Percentiles rank a stretch among this genome's conserved stretches.
Conservation (phyloP, 2,113 vertebrate species). For the Oryzias curvinotus region DNA sequence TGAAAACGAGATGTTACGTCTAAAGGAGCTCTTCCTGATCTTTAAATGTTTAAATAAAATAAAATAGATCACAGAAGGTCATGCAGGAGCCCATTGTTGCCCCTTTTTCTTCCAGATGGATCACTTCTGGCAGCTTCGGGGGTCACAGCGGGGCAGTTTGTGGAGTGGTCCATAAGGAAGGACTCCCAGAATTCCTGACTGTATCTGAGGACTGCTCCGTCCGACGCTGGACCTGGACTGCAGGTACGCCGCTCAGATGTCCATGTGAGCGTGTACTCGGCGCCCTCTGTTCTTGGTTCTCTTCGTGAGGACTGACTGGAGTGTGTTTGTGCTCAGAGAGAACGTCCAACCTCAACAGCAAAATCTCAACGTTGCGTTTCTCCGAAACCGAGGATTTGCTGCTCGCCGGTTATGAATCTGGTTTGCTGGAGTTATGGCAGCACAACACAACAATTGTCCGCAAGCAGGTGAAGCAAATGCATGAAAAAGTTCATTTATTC, state of each 20-base stretch:
- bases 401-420: slow-evolving; percentile 73
- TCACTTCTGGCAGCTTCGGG: slow-evolving; percentile 64
- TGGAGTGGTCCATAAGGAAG: slow-evolving; percentile 42
- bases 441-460: slow-evolving; percentile 40
- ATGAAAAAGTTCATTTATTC: accelerated
- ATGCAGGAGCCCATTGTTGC: neutral
- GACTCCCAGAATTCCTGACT: slow-evolving; percentile 58
- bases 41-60: too few species aligned
- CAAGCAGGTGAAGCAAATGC: slow-evolving; percentile 62
- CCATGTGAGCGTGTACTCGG: too few species aligned
- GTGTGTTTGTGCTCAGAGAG: slow-evolving; percentile 38
- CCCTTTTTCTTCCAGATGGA: slow-evolving; percentile 60
- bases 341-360: slow-evolving; percentile 24
- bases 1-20: too few species aligned
- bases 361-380: slow-evolving; percentile 77
- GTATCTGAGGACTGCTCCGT: slow-evolving; percentile 75
- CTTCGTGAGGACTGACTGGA: neutral
- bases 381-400: slow-evolving; percentile 66
- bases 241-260: slow-evolving; percentile 29
- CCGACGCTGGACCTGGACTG: slow-evolving; percentile 60
- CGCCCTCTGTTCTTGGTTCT: neutral
- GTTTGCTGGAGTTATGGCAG: slow-evolving; percentile 81
- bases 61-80: too few species aligned
- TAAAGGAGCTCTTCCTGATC: too few species aligned
- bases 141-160: slow-evolving; percentile 69